These are phyloP conservation scores for Sphaerodactylus townsendi DNA, from an alignment of 2,113 vertebrate genomes.

Conservation along the genomic window DNA sequence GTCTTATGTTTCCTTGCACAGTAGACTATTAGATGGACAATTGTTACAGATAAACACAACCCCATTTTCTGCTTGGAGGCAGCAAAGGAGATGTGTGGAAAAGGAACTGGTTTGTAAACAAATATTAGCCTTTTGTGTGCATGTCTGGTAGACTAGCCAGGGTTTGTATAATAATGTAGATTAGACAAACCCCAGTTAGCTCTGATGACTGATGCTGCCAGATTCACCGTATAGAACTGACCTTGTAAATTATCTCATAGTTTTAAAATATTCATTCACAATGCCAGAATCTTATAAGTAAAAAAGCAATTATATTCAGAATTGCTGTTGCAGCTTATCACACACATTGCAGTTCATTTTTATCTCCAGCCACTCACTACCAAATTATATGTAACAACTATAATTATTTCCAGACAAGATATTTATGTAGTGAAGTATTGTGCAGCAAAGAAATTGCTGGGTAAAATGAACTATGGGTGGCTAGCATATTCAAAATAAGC, in stretches of 20 bases:
- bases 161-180: too few relatives aligned
- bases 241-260: neutral
- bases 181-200: too few relatives aligned
- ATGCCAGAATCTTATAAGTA: neutral
- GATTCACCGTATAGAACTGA: neutral
- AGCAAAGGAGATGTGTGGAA: too few relatives aligned
- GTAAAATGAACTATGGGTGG: too few relatives aligned
- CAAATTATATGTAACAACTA: neutral
- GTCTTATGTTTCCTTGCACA: too few relatives aligned
- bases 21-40: too few relatives aligned
- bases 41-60: too few relatives aligned
- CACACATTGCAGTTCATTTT: neutral
- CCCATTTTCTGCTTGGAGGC: too few relatives aligned
- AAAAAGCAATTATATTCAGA: neutral
- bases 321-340: neutral
- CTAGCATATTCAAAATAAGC: neutral
- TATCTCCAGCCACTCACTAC: neutral
- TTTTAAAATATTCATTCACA: neutral
- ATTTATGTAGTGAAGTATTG: neutral
- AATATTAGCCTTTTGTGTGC: too few relatives aligned
- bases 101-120: too few relatives aligned
- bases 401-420: neutral
- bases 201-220: too few relatives aligned
- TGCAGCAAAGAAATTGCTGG: neutral
- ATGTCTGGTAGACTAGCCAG: too few relatives aligned